Conservation (phyloP, 2,113 vertebrate genomes). For the Malaclemys terrapin region DNA sequence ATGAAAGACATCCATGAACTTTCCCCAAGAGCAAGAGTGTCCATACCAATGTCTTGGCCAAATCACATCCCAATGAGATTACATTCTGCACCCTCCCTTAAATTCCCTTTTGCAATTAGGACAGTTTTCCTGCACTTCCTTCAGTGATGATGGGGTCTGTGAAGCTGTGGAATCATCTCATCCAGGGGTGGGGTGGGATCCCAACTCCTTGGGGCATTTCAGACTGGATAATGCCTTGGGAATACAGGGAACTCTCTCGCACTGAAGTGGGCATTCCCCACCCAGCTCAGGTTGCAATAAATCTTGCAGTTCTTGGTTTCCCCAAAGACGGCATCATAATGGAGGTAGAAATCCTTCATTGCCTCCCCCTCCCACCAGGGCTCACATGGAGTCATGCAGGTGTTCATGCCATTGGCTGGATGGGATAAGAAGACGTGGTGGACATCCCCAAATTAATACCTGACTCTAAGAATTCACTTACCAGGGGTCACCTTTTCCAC, state of each 20-base stretch:
- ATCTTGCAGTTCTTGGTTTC: background rate
- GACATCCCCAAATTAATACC: background rate
- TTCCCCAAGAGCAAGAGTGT: background rate
- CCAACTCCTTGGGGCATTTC: background rate
- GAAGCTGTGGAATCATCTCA: background rate
- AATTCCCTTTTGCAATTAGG: background rate
- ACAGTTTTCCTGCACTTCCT: background rate
- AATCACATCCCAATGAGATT: background rate
- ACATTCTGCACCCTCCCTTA: background rate
- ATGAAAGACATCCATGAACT: background rate
- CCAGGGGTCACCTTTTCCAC: background rate
- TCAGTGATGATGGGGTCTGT: background rate
- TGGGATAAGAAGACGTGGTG: accelerated
- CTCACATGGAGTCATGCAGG: background rate
- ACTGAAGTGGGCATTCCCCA: background rate
- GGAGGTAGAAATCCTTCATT: background rate
- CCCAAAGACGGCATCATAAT: background rate
- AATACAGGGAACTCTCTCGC: background rate
- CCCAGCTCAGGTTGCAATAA: background rate
- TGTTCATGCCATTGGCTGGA: background rate
- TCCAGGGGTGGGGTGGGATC: background rate
- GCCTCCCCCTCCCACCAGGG: background rate
- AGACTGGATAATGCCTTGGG: background rate
- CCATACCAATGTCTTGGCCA: background rate
- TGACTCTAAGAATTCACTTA: background rate